Base-by-base conservation (phyloP, 1,140 invertebrate species). In the Tetranychus cinnabarinus region DNA sequence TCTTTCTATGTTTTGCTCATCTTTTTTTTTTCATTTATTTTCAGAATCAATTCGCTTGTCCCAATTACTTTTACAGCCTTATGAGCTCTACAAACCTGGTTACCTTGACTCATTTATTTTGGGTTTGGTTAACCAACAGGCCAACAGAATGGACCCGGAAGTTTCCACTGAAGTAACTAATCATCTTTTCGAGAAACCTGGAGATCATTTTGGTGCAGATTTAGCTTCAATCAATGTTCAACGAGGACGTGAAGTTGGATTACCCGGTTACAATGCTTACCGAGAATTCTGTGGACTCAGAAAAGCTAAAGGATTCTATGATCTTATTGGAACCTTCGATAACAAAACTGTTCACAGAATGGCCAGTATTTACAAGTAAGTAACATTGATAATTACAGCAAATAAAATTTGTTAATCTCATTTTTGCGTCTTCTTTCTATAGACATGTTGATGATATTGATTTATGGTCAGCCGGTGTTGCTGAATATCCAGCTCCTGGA, bases 141-240 rank as follows among this genome's bases (percentile, higher is more conserved):
- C 88, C 7, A 87, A 91, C 74, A 86, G 88, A 67, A 90, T 91
- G 85, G 88, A 93, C 68, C 86, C 90, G 69, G 86, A 87, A 0
- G 86, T 93, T 62, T 90, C 88, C 0, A 85, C 88, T 74, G 86
- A 91, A 75, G 65, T 67, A 3, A 70, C 71, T 0, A 71, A 73
- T 60, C 65, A 70, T 56, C 58, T 73, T n/a, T 73, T 73, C 58
- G 67, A 73, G 48, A 67, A 70, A 34, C 68, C 68, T 2, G 65
- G 65, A 3, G 63, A 65, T 31, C 58, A 62, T 1, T 72, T 72
- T 64, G 72, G 72, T 31, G 62, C 70, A 61, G 72, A 73, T 56
- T 66, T 73, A 50, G 68, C 72, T 37, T 62, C 71, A 7, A 63
- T 73, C 7, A 73, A 72, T 56, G 67, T 73, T 12, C 68, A 73